A percentile compares a stretch with the other conserved stretches of the same genome.
These are phyloP conservation scores for Agelas oroides DNA, from an alignment of 37 sponge, comb jelly and placozoan genomes.

Conservation along the genomic window DNA sequence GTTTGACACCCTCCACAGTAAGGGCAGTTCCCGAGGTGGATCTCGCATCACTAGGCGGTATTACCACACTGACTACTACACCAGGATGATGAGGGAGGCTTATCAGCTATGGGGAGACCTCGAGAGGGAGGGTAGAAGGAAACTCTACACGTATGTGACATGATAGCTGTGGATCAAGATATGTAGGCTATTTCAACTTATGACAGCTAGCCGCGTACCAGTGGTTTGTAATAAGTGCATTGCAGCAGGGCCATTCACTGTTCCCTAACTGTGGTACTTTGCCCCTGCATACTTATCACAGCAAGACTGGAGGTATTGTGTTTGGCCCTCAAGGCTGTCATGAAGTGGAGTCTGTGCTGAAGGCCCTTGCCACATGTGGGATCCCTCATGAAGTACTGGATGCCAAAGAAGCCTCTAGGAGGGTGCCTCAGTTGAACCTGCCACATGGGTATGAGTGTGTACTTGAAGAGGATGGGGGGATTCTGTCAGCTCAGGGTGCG, in stretches of 20 bases:
- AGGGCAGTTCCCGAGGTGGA: conserved; percentile 88
- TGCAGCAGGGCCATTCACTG: too few relatives aligned
- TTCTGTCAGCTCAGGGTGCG: conserved; percentile 53
- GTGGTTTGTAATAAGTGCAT: too few relatives aligned
- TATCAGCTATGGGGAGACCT: conserved; percentile 74
- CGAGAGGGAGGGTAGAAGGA: conserved; percentile 55
- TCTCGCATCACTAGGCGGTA: conserved; percentile 70
- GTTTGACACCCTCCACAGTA: conserved; percentile 72
- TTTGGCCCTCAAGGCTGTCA: conserved; percentile 34
- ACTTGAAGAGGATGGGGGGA: conserved; percentile 62
- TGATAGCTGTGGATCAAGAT: background rate
- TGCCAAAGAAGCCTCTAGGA: conserved; percentile 31
- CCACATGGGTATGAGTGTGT: conserved; percentile 59
- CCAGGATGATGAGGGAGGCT: conserved; percentile 77
- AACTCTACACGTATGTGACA: conserved; percentile 52
- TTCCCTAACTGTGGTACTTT: too few relatives aligned
- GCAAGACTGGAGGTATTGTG: conserved; percentile 44
- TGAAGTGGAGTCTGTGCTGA: background rate
- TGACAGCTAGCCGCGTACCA: too few relatives aligned
- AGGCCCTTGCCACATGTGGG: background rate
- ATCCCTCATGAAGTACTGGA: conserved; percentile 49
- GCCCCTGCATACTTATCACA: background rate
- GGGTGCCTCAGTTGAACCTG: conserved; percentile 53
- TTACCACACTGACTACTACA: conserved; percentile 59
- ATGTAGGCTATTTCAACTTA: too few relatives aligned